Percentiles rank a stretch among this genome's conserved stretches.
Conservation (phyloP, 2,113 vertebrate species). For the Hassar affinis region DNA sequence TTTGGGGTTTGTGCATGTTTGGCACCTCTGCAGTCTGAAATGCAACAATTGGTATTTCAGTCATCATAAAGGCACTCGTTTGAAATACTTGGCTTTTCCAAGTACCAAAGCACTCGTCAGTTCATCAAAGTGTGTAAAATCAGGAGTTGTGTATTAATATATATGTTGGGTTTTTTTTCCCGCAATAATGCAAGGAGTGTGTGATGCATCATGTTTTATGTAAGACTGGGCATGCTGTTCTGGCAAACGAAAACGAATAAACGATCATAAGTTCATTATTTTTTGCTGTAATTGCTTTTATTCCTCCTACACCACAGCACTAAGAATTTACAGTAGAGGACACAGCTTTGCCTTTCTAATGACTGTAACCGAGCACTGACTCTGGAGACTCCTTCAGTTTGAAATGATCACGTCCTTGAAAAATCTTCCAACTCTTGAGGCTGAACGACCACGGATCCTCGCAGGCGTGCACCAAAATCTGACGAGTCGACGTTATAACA, state of each 20-base stretch:
- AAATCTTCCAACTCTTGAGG: neutral
- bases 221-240: slow-evolving; percentile 17
- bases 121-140: slow-evolving; percentile 34
- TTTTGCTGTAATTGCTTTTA: neutral
- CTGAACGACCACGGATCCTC: neutral
- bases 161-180: no score
- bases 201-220: slow-evolving; percentile 1
- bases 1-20: slow-evolving; percentile 24
- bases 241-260: neutral
- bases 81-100: slow-evolving; percentile 35
- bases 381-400: neutral
- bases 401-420: neutral
- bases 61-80: slow-evolving; percentile 23
- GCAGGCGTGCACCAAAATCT: neutral
- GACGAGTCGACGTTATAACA: no score
- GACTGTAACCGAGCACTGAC: no score
- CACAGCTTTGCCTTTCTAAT: neutral
- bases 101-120: slow-evolving; percentile 41
- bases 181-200: neutral
- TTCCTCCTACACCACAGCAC: neutral
- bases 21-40: neutral
- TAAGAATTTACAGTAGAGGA: no score
- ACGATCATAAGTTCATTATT: neutral
- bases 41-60: neutral
- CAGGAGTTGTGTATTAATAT: slow-evolving; percentile 5